Base-by-base conservation (phyloP, 30 jellyfish, hydroid and myxozoan genomes). In the Sanderia malayensis region DNA sequence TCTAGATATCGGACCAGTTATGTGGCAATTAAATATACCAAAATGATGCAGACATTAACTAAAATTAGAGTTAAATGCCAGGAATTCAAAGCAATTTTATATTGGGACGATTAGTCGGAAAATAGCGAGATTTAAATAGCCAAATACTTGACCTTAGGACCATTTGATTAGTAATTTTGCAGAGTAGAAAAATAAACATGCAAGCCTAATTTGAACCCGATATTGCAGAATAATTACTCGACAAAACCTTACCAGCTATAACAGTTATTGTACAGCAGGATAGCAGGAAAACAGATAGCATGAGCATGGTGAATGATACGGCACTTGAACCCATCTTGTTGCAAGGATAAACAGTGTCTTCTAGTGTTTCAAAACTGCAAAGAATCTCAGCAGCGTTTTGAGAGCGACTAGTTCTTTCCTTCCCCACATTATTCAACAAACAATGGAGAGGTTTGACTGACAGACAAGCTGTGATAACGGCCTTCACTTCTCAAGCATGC, bases 291-390 rank as follows among this genome's bases (percentile, higher is more conserved):
- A 58, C 27, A n/a, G 22, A 24, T 1, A 75, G 21, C 47, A n/a
- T 27, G 10, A 4, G 15, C 86, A 60, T 59, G 52, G 1, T 21
- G 31, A 24, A 28, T 11, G n/a, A 46, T 41, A 37, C 59, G 61
- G 78, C 62, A 44, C 86, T 75, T 75, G 86, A 75, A 75, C 86
- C 46, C 72, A 26, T 17, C 76, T 61, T 75, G 61, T 37, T 13
- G 52, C 52, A 37, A 4, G 52, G 52, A 37, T 37, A 13, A 37
- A 13, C n/a, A n/a, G n/a, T n/a, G n/a, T n/a, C n/a, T n/a, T n/a
- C n/a, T n/a, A n/a, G n/a, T n/a, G n/a, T n/a, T n/a, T n/a, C n/a
- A n/a, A n/a, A 37, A 37, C 13, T 13, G 10, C 6, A 37, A 13
- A 6, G 13, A 37, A 10, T 24, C 75, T 73, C 65, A 21, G 72